Base-by-base conservation (phyloP, 2,113 vertebrate species). In the Vicugna pacos region DNA sequence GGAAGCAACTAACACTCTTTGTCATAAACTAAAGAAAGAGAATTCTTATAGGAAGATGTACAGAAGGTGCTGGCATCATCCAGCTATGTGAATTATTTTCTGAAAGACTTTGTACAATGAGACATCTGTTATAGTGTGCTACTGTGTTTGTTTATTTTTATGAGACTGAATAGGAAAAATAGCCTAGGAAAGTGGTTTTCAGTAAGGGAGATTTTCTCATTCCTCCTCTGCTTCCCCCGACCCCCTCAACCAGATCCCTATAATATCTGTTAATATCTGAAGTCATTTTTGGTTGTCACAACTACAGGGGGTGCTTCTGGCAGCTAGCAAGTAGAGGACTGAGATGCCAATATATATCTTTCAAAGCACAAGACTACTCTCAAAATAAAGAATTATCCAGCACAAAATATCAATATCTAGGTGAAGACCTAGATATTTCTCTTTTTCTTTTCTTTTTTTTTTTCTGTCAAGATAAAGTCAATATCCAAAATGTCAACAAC, bases 131-230 rank as follows among this genome's bases (percentile, higher is more conserved):
- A 81, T 42, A 76, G 12, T 30, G 6, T 42, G 28, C 7, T 65
- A 83, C 52, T 76, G 26, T 89, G 28, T 70, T 73, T 82, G 38
- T 75, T 91, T 81, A 52, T 85, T 91, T 85, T 90, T 79, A 52
- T 81, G 54, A 93, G 5, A 54, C n/a, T 62, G 5, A 13, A 72
- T n/a, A 69, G 28, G 10, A 95, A 87, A 77, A 73, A 82, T 30
- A 87, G 16, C 35, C 11, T 65, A 79, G 64, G 42, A 75, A 8
- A 64, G 26, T 79, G 19, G 20, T 85, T 76, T 72, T 76, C 52
- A 56, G n/a, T n/a, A 38, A n/a, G 26, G 62, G 16, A 38, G 16
- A 11, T 60, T 94, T 92, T 28, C 12, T 46, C 20, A 17, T 76
- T 89, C 11, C 10, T 83, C 20, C 38, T n/a, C 30, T 81, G 35